Base-by-base conservation (phyloP, 2,888 invertebrate species). In the Machimus rusticus region DNA sequence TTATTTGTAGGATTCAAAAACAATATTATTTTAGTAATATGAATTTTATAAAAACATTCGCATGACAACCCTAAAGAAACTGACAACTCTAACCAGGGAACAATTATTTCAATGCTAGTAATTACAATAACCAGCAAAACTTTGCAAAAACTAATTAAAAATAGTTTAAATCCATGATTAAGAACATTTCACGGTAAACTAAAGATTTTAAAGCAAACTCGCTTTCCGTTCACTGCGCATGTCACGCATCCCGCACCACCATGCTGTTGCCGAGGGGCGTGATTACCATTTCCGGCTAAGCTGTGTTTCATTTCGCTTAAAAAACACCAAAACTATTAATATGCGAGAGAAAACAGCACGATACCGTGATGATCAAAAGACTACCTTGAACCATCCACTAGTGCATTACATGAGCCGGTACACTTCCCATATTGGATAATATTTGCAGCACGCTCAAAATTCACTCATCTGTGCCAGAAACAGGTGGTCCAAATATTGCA, bases 311-410 rank as follows among this genome's bases (percentile, higher is more conserved):
- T 79, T 79, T 66, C 66, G 28, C 28, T n/a, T 66, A 66, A 66
- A 57, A 66, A 66, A 66, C 12, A 19, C 23, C 66, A 79, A 79
- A 79, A 55, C 31, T 28, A 46, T 79, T 79, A 79, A 79, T 51
- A 79, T 34, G 51, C 51, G 31, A 31, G 46, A 31, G 79, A 79
- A 79, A 51, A 51, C 79, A 51, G 51, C 79, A 79, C n/a, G 51
- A 79, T 23, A n/a, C 51, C 55, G 79, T 79, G 79, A 79, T 51
- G 79, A 79, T 46, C 51, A 79, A 79, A 31, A 79, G n/a, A 79
- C 79, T 79, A 79, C 79, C 79, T 79, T 79, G 79, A 79, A 79
- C 79, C 51, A 12, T 28, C 66, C 23, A 66, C 12, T 28, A 66
- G 23, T 66, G 66, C 19, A 66, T 66, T 66, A 12, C 66, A 66